These are phyloP conservation scores for Apis laboriosa DNA, from an alignment of 1,140 invertebrate species.

Conservation along the genomic window DNA sequence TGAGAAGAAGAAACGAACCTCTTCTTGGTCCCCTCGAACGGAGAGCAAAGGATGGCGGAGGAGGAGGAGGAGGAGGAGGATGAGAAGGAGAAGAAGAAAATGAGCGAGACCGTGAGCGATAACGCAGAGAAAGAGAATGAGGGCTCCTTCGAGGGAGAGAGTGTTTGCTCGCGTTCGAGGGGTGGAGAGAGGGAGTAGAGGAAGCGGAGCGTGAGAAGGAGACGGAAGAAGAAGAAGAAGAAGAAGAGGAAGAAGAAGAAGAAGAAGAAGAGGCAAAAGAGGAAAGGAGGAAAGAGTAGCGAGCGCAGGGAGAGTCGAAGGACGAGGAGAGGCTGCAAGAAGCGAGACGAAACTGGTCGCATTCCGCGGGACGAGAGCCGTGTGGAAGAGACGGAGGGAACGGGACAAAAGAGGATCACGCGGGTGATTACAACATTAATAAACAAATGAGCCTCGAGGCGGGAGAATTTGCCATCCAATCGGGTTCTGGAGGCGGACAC, in stretches of 20 bases:
- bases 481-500: slow-evolving; percentile 71
- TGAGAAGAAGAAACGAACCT: slow-evolving; percentile 20
- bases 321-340: slow-evolving; percentile 63
- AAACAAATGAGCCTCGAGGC: slow-evolving; percentile 81
- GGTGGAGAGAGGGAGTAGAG: slow-evolving; percentile 35
- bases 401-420: slow-evolving; percentile 79
- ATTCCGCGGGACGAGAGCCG: slow-evolving; percentile 71
- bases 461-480: slow-evolving; percentile 77
- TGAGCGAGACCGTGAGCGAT: slow-evolving; percentile 58
- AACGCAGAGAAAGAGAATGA: slow-evolving; percentile 62
- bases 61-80: neutral
- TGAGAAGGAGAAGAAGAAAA: slow-evolving; percentile 54
- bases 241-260: slow-evolving; percentile 30
- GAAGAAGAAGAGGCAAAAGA: slow-evolving; percentile 30
- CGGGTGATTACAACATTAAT: slow-evolving; percentile 81
- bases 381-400: slow-evolving; percentile 66
- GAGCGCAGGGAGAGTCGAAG: slow-evolving; percentile 48
- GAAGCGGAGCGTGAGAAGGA: slow-evolving; percentile 34
- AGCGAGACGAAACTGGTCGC: slow-evolving; percentile 76
- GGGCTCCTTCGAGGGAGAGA: neutral
- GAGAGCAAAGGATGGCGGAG: neutral
- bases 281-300: slow-evolving; percentile 41
- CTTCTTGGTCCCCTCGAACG: neutral
- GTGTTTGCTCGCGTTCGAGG: slow-evolving; percentile 29
- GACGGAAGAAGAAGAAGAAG: slow-evolving; percentile 38